Conservation (phyloP, 2,888 invertebrate genomes). For the Cryptocephalus primarius region DNA sequence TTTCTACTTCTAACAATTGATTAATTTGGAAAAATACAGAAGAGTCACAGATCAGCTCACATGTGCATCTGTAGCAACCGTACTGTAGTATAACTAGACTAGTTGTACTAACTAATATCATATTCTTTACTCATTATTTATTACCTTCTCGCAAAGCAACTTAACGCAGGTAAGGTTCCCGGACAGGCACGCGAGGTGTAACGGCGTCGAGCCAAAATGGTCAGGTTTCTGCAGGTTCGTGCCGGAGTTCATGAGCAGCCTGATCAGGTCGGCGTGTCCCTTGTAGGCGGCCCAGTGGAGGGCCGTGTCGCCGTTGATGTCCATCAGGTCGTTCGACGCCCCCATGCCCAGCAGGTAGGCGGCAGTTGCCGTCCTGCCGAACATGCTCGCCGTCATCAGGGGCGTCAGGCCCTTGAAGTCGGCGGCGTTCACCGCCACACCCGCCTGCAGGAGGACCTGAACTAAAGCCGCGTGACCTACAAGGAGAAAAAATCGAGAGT, state of each 20-base stretch:
- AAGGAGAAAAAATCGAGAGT: not conserved
- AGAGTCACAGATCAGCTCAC: too few relatives aligned
- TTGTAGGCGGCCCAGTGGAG: conserved; percentile 93
- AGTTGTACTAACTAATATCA: too few relatives aligned
- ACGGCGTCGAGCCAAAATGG: conserved; percentile 84
- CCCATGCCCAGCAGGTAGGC: conserved; percentile 86
- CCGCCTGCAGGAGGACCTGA: conserved; percentile 62
- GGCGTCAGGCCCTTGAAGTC: conserved; percentile 87
- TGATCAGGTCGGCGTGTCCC: conserved; percentile 79
- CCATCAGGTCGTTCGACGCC: conserved; percentile 73
- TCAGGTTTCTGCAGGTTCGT: conserved; percentile 83
- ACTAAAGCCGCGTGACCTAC: conserved; percentile 73
- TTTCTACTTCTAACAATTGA: too few relatives aligned
- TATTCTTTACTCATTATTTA: not conserved
- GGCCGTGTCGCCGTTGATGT: conserved; percentile 88
- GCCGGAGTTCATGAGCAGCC: conserved; percentile 81
- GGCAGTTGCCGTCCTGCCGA: conserved; percentile 81
- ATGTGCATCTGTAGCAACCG: too few relatives aligned
- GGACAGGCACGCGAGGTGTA: conserved; percentile 81
- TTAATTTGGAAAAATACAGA: too few relatives aligned
- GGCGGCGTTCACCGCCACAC: conserved; percentile 79
- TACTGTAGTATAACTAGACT: too few relatives aligned
- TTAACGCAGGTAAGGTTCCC: conserved; percentile 81
- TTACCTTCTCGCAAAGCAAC: conserved; percentile 76
- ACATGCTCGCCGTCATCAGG: conserved; percentile 87